Evolutionary conservation across 1,140 invertebrate genomes (phyloP).

Genomic region (Papilio glaucus): DNA sequence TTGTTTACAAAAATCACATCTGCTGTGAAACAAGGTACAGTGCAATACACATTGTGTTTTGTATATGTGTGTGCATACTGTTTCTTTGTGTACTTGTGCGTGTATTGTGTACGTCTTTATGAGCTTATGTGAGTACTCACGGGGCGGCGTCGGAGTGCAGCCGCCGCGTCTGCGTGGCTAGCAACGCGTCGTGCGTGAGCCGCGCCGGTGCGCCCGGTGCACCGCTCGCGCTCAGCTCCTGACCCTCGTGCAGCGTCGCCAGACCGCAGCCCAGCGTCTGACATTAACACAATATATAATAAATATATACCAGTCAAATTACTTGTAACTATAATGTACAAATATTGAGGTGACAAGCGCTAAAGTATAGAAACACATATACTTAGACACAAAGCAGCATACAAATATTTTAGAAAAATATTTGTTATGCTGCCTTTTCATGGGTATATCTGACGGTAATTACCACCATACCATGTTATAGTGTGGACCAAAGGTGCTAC

Average conservation of each 20-base stretch:
- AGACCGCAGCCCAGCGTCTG: slow-evolving; percentile 66
- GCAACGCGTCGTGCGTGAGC: slow-evolving; percentile 90
- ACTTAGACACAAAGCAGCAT: too few species aligned
- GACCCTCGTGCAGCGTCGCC: slow-evolving; percentile 89
- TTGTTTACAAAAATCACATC: too few species aligned
- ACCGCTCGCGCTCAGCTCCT: slow-evolving; percentile 74
- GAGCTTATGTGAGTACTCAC: slow-evolving; percentile 86
- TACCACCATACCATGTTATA: too few species aligned
- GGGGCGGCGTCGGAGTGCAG: slow-evolving; percentile 89
- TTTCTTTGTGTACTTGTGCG: slow-evolving; percentile 37
- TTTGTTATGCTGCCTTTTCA: too few species aligned
- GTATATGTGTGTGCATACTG: background rate
- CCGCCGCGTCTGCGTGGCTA: slow-evolving; percentile 89
- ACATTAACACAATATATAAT: slow-evolving; percentile 48
- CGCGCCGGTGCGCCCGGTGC: slow-evolving; percentile 80
- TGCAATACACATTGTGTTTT: background rate
- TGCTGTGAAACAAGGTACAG: too few species aligned
- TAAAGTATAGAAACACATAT: too few species aligned
- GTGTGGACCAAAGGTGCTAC: too few species aligned
- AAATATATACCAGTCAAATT: background rate
- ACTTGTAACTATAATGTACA: background rate
- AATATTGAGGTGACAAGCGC: too few species aligned
- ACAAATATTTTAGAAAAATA: too few species aligned
- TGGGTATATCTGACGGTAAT: too few species aligned
- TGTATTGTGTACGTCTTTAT: background rate